These are phyloP conservation scores for Tetanocera ferruginea DNA, from an alignment of 2,888 invertebrate species.

Conservation along the genomic window DNA sequence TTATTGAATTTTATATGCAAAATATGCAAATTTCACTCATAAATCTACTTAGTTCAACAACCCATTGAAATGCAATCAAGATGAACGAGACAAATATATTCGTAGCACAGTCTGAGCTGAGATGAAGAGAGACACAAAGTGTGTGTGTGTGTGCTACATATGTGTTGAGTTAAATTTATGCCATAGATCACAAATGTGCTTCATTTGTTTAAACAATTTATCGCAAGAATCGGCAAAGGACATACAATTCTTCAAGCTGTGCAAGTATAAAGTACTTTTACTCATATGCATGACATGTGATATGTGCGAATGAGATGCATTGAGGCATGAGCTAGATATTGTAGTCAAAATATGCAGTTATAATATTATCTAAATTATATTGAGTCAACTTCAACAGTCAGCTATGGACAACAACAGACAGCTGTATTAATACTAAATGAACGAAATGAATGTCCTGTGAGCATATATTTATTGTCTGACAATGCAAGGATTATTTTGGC, in stretches of 20 bases:
- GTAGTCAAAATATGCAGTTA: too few species aligned
- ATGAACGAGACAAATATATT: background rate
- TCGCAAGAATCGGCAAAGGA: background rate
- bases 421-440: too few species aligned
- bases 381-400: background rate
- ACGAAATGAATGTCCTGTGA: too few species aligned
- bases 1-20: slow-evolving; percentile 8
- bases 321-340: background rate
- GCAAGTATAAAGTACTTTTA: too few species aligned
- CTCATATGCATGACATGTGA: background rate
- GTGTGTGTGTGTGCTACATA: too few species aligned
- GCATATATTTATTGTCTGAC: too few species aligned
- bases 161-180: background rate
- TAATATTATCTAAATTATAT: background rate
- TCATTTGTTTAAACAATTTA: background rate
- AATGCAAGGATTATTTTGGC: too few species aligned
- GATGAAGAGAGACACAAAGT: background rate
- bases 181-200: background rate
- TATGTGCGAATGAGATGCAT: background rate
- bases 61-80: background rate
- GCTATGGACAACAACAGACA: too few species aligned
- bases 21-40: slow-evolving; percentile 18
- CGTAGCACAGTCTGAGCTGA: background rate
- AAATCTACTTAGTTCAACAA: slow-evolving; percentile 1
- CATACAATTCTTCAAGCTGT: background rate